Conservation (phyloP, 2,113 vertebrate genomes). For the Sylvilagus bachmani region DNA sequence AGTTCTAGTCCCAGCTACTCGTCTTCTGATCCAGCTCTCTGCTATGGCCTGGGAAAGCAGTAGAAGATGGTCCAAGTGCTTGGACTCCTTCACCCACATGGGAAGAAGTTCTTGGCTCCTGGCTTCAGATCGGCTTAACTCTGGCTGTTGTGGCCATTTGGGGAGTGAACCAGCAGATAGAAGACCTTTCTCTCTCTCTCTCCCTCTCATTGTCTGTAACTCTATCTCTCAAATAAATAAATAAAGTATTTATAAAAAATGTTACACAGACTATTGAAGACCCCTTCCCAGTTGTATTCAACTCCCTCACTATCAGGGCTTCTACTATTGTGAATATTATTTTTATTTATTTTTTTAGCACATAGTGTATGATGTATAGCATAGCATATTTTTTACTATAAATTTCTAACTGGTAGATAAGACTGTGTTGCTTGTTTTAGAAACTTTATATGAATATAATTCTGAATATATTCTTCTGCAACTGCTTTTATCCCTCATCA, state of each 20-base stretch:
- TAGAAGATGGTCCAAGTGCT: too few species aligned
- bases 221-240: too few species aligned
- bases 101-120: too few species aligned
- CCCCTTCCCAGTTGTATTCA: not conserved
- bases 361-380: not conserved
- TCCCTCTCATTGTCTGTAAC: too few species aligned
- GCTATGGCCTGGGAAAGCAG: too few species aligned
- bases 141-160: too few species aligned
- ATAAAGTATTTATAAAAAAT: not conserved
- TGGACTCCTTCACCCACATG: too few species aligned
- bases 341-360: constrained; percentile 38
- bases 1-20: too few species aligned
- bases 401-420: not conserved
- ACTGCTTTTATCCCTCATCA: not conserved
- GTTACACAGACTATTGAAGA: not conserved
- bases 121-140: too few species aligned
- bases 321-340: not conserved
- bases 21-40: too few species aligned
- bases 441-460: not conserved
- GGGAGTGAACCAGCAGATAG: too few species aligned
- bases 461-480: constrained; percentile 18
- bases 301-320: not conserved
- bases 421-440: not conserved
- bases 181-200: too few species aligned
- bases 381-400: not conserved